phyloP scores from a whole-genome alignment of 37 sponge, comb jelly and placozoan species.

The Amphimedon queenslandica region DNA sequence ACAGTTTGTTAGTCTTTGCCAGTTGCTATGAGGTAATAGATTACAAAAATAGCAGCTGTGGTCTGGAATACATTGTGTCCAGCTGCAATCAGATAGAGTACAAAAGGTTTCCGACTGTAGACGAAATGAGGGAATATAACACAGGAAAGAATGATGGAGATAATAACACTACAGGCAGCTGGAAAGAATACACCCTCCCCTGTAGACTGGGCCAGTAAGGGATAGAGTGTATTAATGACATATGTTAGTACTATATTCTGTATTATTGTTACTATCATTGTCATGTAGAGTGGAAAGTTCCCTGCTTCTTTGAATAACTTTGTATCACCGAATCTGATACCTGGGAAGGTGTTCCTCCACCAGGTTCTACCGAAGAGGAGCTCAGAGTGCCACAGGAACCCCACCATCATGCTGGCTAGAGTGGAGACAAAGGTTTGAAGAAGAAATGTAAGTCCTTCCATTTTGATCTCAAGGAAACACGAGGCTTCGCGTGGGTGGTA shows the following conservation, averaged over 20 bases:
- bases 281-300: neutral
- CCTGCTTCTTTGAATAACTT: neutral
- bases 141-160: neutral
- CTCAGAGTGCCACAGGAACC: conserved; percentile 17
- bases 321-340: conserved; percentile 4
- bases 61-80: conserved; percentile 10
- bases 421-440: neutral
- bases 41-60: neutral
- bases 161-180: neutral
- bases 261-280: conserved; percentile 3
- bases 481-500: too few relatives aligned
- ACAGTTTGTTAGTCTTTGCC: too few relatives aligned
- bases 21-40: too few relatives aligned
- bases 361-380: conserved; percentile 8
- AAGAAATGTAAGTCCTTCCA: neutral
- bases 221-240: neutral
- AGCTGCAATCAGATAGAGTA: neutral
- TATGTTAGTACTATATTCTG: neutral
- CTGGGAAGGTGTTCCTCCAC: conserved; percentile 28
- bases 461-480: too few relatives aligned
- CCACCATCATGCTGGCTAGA: conserved; percentile 13
- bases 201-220: neutral
- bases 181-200: neutral
- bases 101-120: neutral
- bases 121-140: conserved; percentile 10